Evolutionary conservation across 2,113 vertebrate genomes (phyloP).

Genomic region (Eleginops maclovinus): DNA sequence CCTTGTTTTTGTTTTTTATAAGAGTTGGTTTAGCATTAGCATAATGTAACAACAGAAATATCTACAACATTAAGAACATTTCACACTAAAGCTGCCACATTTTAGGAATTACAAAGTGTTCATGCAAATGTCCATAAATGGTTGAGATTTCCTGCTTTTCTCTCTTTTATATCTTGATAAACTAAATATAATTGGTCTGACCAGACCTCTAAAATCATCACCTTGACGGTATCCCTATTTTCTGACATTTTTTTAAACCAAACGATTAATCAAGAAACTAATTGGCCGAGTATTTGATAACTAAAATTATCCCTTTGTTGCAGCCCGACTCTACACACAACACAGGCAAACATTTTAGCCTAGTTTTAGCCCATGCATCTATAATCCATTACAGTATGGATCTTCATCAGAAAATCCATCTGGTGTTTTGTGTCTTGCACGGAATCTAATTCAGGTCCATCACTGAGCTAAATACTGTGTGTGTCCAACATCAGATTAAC

Average conservation of each 20-base stretch:
- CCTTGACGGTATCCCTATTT: too few species aligned
- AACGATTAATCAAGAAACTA: too few species aligned
- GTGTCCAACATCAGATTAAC: background rate
- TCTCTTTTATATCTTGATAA: too few species aligned
- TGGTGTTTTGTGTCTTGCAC: slow-evolving; percentile 1
- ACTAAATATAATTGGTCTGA: too few species aligned
- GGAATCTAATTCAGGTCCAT: background rate
- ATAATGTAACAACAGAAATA: background rate
- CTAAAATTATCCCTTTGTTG: too few species aligned
- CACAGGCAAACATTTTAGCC: background rate
- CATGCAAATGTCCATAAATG: too few species aligned
- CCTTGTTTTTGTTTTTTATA: background rate
- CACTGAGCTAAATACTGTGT: background rate
- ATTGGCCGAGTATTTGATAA: too few species aligned
- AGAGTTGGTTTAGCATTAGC: background rate
- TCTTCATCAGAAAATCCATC: slow-evolving; percentile 5
- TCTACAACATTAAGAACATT: background rate
- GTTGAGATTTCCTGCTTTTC: too few species aligned
- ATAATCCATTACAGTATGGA: background rate
- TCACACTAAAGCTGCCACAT: too few species aligned
- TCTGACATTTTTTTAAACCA: too few species aligned
- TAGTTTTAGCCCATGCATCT: background rate
- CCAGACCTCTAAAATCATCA: too few species aligned
- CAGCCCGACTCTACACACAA: background rate
- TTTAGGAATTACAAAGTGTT: too few species aligned